Evolutionary conservation across 92 coral and sea anemone genomes (phyloP), one percentile per base, ranked within the genome.

Genomic region (Virgularia gustaviana): DNA sequence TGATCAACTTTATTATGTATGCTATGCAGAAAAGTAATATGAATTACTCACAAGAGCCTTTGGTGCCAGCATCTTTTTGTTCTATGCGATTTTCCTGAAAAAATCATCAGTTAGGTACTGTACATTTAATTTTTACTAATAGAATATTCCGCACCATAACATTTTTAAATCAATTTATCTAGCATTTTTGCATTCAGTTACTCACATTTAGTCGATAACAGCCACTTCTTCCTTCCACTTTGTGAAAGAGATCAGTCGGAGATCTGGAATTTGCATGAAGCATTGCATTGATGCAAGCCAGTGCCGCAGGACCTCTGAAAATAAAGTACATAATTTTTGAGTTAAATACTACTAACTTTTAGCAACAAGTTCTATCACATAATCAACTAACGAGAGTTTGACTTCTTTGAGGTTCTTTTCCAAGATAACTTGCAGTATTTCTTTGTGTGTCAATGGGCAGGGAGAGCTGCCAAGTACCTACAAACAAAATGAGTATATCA

Each of bases 251-350:
- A 58, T 89, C 96, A 71, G 82, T 78, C 0, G 91, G 87, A 16
- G 89, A 76, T 43, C 98, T 83, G 10, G 98, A 92, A 57, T 92
- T 89, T 51, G 88, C 94, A 41, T 92, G 98, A 30, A 92, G 94
- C 98, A 92, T 92, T 6, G 98, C 98, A 83, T 89, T 92, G 25
- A 92, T 79, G 55, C 98, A 92, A 42, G 98, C 98, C 37, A 92
- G 76, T 2, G 98, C 86, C 13, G 90, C 81, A 20, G 73, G 51
- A 4, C 84, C 84, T 28, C 88, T 82, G 61, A 73, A 59, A 43
- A 51, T 13, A 65, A 47, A 6, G 4, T 16, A 9, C 13, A 25
- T 24, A 20, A 43, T 0, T 29, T 28, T 7, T 3, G 25, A 4
- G 62, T n/a, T n/a, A n/a, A n/a, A n/a, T n/a, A n/a, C n/a, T n/a